Evolutionary conservation across 2,797 vertebrate genomes (phyloP).

Genomic region (Pseudochaenichthys georgianus): DNA sequence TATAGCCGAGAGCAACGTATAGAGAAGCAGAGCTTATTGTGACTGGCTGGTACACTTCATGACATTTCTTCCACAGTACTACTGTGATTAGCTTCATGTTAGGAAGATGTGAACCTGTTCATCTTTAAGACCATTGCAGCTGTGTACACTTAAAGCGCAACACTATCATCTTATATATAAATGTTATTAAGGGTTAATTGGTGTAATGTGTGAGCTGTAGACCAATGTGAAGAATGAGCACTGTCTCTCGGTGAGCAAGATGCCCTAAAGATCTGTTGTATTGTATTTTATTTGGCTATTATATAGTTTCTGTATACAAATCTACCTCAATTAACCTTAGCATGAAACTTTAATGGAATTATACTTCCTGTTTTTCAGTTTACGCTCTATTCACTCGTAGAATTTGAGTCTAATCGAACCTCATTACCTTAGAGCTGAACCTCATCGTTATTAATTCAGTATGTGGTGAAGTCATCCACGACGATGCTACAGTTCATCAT

Average conservation of each 20-base stretch:
- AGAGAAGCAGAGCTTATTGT: constrained; percentile 47
- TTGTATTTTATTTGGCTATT: constrained; percentile 41
- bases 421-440: constrained; percentile 29
- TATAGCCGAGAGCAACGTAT: constrained; percentile 55
- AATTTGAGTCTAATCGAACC: constrained; percentile 21
- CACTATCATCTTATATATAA: constrained; percentile 15
- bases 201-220: constrained; percentile 13
- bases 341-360: constrained; percentile 37
- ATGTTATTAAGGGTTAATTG: constrained; percentile 21
- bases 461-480: background rate
- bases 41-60: constrained; percentile 51
- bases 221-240: constrained; percentile 34
- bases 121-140: constrained; percentile 22
- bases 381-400: constrained; percentile 16
- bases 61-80: constrained; percentile 41
- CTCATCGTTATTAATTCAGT: constrained; percentile 19
- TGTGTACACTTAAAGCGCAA: constrained; percentile 17
- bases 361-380: constrained; percentile 27
- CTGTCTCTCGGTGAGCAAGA: constrained; percentile 22
- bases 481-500: background rate
- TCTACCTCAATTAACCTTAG: constrained; percentile 40
- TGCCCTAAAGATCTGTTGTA: constrained; percentile 38
- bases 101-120: constrained; percentile 41
- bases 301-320: constrained; percentile 24
- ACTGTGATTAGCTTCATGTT: constrained; percentile 59